Conservation (phyloP, 2,797 vertebrate species). For the Chiroxiphia lanceolata region DNA sequence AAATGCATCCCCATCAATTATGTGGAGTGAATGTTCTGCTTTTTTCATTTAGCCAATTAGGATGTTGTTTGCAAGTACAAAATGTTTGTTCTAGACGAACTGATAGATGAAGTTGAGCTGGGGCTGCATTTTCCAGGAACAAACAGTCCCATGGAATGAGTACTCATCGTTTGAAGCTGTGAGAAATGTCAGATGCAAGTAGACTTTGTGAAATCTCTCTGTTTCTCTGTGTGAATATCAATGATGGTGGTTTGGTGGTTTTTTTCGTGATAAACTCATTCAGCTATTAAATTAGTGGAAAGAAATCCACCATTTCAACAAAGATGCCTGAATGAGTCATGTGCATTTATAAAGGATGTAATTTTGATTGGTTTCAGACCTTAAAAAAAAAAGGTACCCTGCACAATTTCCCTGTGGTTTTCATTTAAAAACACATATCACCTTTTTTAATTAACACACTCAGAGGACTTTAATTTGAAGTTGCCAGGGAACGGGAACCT, state of each 20-base stretch:
- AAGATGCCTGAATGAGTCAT: background rate
- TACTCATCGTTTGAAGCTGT: background rate
- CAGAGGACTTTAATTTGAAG: background rate
- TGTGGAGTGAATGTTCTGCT: background rate
- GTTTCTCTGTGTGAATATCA: slow-evolving; percentile 16
- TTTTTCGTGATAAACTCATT: background rate
- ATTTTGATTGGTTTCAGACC: background rate
- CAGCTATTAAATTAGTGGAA: slow-evolving; percentile 27
- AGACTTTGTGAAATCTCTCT: background rate
- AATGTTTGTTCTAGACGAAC: slow-evolving; percentile 52
- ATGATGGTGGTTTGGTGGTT: background rate
- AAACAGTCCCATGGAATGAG: background rate
- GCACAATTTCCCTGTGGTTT: background rate
- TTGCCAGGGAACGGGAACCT: background rate
- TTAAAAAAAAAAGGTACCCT: background rate
- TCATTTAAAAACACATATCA: background rate
- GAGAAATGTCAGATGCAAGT: slow-evolving; percentile 17
- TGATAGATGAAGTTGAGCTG: background rate
- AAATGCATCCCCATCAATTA: background rate
- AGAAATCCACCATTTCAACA: background rate
- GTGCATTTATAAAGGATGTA: background rate
- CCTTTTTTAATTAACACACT: background rate
- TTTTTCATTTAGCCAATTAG: slow-evolving; percentile 41
- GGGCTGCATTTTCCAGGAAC: slow-evolving; percentile 45
- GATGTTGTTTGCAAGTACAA: background rate